phyloP scores from a whole-genome alignment of 37 sponge, comb jelly and placozoan species.

The Ephydatia muelleri region DNA sequence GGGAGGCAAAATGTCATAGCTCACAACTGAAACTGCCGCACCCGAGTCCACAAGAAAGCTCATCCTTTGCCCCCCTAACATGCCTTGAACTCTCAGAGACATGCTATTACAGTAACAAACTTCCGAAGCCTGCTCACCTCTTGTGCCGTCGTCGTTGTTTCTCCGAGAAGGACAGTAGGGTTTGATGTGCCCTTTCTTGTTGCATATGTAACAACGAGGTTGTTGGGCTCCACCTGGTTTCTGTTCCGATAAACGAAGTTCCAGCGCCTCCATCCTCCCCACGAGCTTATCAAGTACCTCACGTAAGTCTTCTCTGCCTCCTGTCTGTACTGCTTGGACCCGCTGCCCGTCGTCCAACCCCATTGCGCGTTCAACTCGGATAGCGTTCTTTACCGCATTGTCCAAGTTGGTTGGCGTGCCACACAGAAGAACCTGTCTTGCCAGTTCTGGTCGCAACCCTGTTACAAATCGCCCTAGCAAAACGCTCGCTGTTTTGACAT shows the following conservation, averaged over 20 bases:
- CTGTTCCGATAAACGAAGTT: conserved; percentile 7
- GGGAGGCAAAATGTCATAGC: conserved; percentile 4
- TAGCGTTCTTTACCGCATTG: conserved; percentile 26
- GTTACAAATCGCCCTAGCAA: conserved; percentile 36
- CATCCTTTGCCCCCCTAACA: neutral
- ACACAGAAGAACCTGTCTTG: conserved; percentile 13
- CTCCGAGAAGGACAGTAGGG: conserved; percentile 15
- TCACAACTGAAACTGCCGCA: conserved; percentile 20
- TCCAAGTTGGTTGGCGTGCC: conserved; percentile 18
- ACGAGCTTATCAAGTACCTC: conserved; percentile 9
- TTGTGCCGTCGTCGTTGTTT: neutral
- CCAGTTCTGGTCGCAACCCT: conserved; percentile 19
- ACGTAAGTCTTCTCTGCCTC: neutral
- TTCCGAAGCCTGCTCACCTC: neutral
- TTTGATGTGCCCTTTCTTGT: conserved; percentile 12
- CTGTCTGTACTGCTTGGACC: conserved; percentile 8
- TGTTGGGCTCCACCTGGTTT: conserved; percentile 6
- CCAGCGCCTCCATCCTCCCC: conserved; percentile 6
- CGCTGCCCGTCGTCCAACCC: neutral
- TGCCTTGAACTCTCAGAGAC: conserved; percentile 5
- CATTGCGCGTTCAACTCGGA: conserved; percentile 14
- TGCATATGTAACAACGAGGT: conserved; percentile 16
- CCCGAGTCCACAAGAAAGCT: conserved; percentile 12
- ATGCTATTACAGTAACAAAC: conserved; percentile 8
- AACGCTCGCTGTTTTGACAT: conserved; percentile 10